Base-by-base conservation (phyloP, 1,140 invertebrate species). In the Macrostomum lignano region DNA sequence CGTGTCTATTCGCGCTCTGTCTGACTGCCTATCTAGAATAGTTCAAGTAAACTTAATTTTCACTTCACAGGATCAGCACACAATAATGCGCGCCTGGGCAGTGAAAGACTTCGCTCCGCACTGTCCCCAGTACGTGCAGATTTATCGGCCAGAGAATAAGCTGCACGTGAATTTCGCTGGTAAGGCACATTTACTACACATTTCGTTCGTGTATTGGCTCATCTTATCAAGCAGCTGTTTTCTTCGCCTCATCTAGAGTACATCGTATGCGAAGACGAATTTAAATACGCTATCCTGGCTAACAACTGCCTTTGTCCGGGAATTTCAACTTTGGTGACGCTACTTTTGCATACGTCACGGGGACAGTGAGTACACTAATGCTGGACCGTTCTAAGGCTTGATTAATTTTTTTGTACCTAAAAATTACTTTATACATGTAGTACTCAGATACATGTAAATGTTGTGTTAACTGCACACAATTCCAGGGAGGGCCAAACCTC, bases 291-390 rank as follows among this genome's bases (percentile, higher is more conserved):
- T 2, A 62, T 93, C 21, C 59, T 93, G 35, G 81, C 84, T 15
- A 93, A 93, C 60, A 94, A 94, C 57, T 91, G 82, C 61, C 74
- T 86, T 33, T 91, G 78, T 62, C 84, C 84, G 0, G 84, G 82
- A 9, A 76, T 79, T 10, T 93, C 82, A 1, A 93, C 84, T 0
- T 63, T 94, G 17, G 79, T 93, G 30, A 93, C 84, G 1, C 64
- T 94, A 0, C 60, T 93, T 11, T 63, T 94, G 19, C 84, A 93
- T 51, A 93, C 84, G 1, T 91, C 81, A 23, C 65, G 79, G 35
- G 84, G 82, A 59, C 75, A 86, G 82, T 84, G 61, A 73, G 76
- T n/a, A n/a, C n/a, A n/a, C n/a, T n/a, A n/a, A n/a, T n/a, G n/a
- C n/a, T n/a, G n/a, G n/a, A n/a, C n/a, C n/a, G n/a, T n/a, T n/a